Conservation (phyloP, 2,888 invertebrate genomes). For the Mythimna loreyi region DNA sequence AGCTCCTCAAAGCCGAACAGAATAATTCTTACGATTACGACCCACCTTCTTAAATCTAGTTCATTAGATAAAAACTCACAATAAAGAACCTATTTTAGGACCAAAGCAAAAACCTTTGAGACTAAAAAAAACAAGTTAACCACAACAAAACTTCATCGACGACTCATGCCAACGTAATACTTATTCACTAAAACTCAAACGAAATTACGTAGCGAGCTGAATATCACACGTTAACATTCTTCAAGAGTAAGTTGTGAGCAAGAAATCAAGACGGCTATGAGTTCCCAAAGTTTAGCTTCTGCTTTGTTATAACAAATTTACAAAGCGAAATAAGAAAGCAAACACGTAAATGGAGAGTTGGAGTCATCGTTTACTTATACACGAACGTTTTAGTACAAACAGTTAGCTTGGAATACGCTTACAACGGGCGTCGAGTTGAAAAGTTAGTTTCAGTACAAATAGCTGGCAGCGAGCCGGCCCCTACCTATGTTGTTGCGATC, state of each 20-base stretch:
- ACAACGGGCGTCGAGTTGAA: conserved; percentile 75
- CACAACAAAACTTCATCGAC: conserved; percentile 3
- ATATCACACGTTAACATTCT: conserved; percentile 57
- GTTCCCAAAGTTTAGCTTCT: conserved; percentile 69
- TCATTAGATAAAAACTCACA: neutral
- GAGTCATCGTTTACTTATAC: conserved; percentile 83
- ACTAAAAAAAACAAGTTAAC: neutral
- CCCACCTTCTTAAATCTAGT: neutral
- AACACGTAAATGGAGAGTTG: conserved; percentile 79
- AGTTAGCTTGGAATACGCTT: conserved; percentile 76
- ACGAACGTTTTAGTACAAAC: conserved; percentile 79
- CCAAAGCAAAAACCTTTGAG: conserved; percentile 1
- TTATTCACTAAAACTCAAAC: conserved; percentile 41
- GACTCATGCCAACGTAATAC: conserved; percentile 18
- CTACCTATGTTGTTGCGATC: conserved; percentile 47
- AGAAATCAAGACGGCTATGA: conserved; percentile 67
- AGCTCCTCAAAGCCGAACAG: too few species aligned
- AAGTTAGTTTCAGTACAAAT: conserved; percentile 78
- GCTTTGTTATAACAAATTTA: conserved; percentile 79
- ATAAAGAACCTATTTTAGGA: neutral
- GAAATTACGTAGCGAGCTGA: conserved; percentile 40
- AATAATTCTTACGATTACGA: neutral
- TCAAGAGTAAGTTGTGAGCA: conserved; percentile 63
- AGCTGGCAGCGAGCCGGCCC: conserved; percentile 62
- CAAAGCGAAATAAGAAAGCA: conserved; percentile 81